Evolutionary conservation across 2,888 invertebrate genomes (phyloP).

Genomic region (Spodoptera picta): DNA sequence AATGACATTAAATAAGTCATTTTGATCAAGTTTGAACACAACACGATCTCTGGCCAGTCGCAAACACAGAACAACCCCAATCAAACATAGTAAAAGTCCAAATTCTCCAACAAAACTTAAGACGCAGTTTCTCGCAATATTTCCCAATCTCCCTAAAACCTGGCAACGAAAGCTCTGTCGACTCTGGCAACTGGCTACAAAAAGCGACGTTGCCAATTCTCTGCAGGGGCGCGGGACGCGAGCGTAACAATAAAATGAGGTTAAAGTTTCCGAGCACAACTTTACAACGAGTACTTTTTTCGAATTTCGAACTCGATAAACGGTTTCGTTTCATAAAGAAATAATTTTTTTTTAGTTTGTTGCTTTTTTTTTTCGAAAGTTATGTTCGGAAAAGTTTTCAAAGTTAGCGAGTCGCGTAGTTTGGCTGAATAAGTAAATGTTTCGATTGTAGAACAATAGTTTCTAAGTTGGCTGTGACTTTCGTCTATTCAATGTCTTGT

Average conservation of each 20-base stretch:
- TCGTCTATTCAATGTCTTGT: no score
- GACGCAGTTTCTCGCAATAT: neutral
- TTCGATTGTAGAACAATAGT: no score
- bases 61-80: neutral
- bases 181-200: constrained; percentile 65
- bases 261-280: constrained; percentile 85
- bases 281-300: constrained; percentile 72
- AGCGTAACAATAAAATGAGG: constrained; percentile 82
- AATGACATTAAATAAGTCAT: no score
- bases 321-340: constrained; percentile 46
- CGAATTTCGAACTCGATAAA: constrained; percentile 57
- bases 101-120: neutral
- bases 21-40: no score
- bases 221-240: constrained; percentile 64
- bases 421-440: no score
- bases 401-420: no score
- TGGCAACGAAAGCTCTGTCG: constrained; percentile 69
- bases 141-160: constrained; percentile 58
- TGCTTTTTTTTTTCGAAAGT: neutral
- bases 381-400: neutral
- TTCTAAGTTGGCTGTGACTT: no score
- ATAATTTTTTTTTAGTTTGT: constrained; percentile 5
- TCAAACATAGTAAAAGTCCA: neutral
- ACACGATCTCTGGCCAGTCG: no score
- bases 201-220: constrained; percentile 85